Evolutionary conservation across 2,113 vertebrate genomes (phyloP), one percentile per base, ranked within the genome.

Genomic region (Acanthisitta chloris): DNA sequence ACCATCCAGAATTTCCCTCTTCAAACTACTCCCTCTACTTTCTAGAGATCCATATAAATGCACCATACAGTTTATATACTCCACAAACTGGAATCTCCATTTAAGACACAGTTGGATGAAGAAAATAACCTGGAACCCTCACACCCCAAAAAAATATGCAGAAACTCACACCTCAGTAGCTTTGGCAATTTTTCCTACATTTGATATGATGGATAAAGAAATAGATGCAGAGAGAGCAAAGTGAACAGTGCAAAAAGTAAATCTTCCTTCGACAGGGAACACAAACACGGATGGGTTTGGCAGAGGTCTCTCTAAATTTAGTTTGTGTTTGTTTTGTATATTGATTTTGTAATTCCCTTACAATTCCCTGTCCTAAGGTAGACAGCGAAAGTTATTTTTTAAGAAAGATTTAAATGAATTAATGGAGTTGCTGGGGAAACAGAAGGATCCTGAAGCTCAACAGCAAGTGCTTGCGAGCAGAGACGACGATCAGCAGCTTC

Each of bases 331-430:
- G 80, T 54, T 94, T 93, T 93, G 85, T 62, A 67, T 78, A 97
- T 95, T 71, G 92, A 95, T 96, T 97, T 93, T 93, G 92, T 78
- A 93, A 95, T 96, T 95, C 72, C 70, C 24, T 43, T 48, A 36
- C 89, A 91, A 88, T 78, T 88, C 82, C 71, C 64, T 36, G 38
- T 92, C 57, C 57, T 52, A 48, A 92, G 59, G 67, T 43, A 94
- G 85, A 90, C 80, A 86, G 82, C 25, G 78, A 81, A 96, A 96
- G 81, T 86, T 94, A 88, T 48, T 92, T 93, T 92, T 85, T 42
- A 81, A 62, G 90, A 62, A 87, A 80, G 93, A 93, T 96, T 95
- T 90, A 66, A 93, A 95, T 67, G 71, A 91, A 91, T 91, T 80
- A 65, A 52, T 3, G 3, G 94, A 92, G 82, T 90, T 93, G 79